These are phyloP conservation scores for Acrobasis consociella DNA, from an alignment of 2,888 invertebrate species.

Conservation along the genomic window DNA sequence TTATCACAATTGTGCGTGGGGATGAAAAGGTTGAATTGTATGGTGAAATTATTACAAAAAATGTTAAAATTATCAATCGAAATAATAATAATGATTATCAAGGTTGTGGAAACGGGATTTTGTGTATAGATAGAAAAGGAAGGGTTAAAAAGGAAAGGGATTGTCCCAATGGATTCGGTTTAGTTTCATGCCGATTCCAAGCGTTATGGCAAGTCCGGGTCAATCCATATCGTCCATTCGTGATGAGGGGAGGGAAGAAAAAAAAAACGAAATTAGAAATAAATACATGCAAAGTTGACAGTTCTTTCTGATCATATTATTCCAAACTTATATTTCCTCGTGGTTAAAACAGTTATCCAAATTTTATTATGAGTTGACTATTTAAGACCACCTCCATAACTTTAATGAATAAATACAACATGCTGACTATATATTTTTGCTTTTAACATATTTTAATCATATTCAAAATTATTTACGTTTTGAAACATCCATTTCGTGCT, in stretches of 20 bases:
- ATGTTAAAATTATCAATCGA: background rate
- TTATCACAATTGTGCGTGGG: background rate
- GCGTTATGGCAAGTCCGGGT: slow-evolving; percentile 46
- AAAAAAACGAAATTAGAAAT: slow-evolving; percentile 59
- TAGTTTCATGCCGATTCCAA: slow-evolving; percentile 40
- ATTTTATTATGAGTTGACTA: background rate
- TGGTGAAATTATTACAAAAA: slow-evolving; percentile 1
- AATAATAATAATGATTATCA: background rate
- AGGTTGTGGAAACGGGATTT: background rate
- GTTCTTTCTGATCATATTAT: slow-evolving; percentile 36
- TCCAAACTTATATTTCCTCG: background rate
- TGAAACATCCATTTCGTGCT: background rate
- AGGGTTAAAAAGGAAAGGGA: background rate
- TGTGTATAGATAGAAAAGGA: background rate
- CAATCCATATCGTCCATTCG: slow-evolving; percentile 24
- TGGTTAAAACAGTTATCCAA: background rate
- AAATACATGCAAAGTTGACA: slow-evolving; percentile 41
- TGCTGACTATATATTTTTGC: background rate
- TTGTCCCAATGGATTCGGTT: slow-evolving; percentile 10
- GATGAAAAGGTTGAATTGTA: background rate
- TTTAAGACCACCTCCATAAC: background rate
- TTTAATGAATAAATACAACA: background rate
- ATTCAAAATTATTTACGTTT: background rate
- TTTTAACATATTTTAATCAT: background rate
- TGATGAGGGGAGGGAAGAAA: slow-evolving; percentile 50